Evolutionary conservation across 2,113 vertebrate genomes (phyloP), one percentile per base, ranked within the genome.

Genomic region (Microcebus tavaratra): DNA sequence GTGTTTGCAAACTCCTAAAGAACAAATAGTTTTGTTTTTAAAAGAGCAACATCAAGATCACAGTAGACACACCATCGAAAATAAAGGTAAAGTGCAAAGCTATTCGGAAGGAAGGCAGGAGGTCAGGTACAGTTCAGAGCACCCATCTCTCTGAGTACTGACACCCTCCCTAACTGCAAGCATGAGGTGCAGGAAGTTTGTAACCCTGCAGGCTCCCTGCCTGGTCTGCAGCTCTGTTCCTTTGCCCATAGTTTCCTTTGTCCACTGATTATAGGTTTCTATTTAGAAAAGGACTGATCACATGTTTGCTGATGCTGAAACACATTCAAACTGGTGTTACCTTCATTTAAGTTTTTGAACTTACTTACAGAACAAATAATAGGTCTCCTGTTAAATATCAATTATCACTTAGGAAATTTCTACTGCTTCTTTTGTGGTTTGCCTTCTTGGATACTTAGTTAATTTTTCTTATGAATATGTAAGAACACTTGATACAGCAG

Each of bases 1-100:
- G 97, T 70, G 42, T 82, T 15, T 98, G 98, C 91, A 98, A 98
- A 92, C 86, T 97, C 94, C 99, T 99, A 88, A 27, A 97, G 95
- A 90, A 95, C 14, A 96, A 76, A 89, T 67, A 70, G 63, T 86
- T 88, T 96, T 85, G 8, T 63, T 82, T 87, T 91, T 73, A 45
- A 80, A 53, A 84, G 31, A 25, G 31, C 20, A 94, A 25, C 67
- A 84, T 36, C 6, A 15, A 42, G 20, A 84, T 27, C 14, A 39
- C 20, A n/a, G 17, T 73, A 91, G 45, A 48, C 23, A 72, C 11
- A 76, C 10, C 21, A 92, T 42, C 8, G 84, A 48, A 84, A 93
- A 73, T 76, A 83, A 68, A 88, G 53, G n/a, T 59, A 15, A 90
- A 90, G 12, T 6, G 23, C 42, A 55, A 4, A 31, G 59, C 75